Percentiles rank a stretch among this genome's conserved stretches.
Evolutionary conservation across 2,888 invertebrate species (phyloP).

Genomic region (Parnassius orleans): DNA sequence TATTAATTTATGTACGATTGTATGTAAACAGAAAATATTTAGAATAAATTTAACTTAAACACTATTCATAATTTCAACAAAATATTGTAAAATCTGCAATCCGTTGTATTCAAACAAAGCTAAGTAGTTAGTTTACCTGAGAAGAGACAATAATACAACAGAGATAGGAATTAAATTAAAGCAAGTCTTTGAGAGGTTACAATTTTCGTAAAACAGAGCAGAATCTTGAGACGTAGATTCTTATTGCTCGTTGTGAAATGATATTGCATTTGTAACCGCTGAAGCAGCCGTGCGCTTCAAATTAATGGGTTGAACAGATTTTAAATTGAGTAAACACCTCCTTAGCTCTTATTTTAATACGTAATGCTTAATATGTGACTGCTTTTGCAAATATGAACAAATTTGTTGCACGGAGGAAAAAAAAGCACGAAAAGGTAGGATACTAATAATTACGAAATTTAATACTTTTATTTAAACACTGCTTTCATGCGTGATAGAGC

Average conservation of each 20-base stretch:
- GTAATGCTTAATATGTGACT: background rate
- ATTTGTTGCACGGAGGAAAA: too few species aligned
- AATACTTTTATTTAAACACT: too few species aligned
- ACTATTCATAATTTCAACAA: too few species aligned
- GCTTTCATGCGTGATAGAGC: too few species aligned
- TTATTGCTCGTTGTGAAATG: conserved; percentile 53
- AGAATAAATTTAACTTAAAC: too few species aligned
- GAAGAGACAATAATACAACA: conserved; percentile 55
- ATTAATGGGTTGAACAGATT: conserved; percentile 24
- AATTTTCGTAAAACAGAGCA: conserved; percentile 59
- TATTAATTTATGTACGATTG: too few species aligned
- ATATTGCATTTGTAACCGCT: conserved; percentile 47
- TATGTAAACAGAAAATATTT: too few species aligned
- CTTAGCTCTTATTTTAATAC: conserved; percentile 17
- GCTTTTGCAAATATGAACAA: background rate
- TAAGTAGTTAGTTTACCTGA: conserved; percentile 2
- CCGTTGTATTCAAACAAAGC: background rate
- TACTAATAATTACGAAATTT: too few species aligned
- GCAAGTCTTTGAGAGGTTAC: conserved; percentile 62
- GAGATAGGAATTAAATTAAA: conserved; percentile 74
- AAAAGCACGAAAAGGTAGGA: too few species aligned
- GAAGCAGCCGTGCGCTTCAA: conserved; percentile 8
- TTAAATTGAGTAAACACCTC: conserved; percentile 23
- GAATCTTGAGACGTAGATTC: conserved; percentile 49
- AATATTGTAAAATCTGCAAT: too few species aligned